Percentiles rank a stretch among this genome's conserved stretches.
Evolutionary conservation across 2,888 invertebrate species (phyloP).

Genomic region (Cepaea hortensis): DNA sequence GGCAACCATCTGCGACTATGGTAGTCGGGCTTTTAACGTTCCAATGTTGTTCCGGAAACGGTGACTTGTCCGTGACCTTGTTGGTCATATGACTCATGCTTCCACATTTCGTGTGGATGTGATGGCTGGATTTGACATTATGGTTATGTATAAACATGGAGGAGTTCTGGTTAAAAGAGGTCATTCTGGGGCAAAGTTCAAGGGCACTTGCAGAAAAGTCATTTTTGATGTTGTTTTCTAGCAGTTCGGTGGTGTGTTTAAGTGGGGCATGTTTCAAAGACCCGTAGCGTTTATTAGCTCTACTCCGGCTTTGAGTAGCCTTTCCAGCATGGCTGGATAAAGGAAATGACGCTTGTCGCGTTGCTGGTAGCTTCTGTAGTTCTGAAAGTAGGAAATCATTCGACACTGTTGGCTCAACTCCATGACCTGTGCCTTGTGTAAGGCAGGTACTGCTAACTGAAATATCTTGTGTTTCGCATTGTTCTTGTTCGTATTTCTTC

Average conservation of each 20-base stretch:
- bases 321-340: not conserved
- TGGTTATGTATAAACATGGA: not conserved
- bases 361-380: not conserved
- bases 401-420: too few species aligned
- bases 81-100: conserved; percentile 1
- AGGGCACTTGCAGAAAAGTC: conserved; percentile 23
- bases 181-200: conserved; percentile 11
- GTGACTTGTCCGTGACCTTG: conserved; percentile 1
- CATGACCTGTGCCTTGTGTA: not conserved
- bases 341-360: not conserved
- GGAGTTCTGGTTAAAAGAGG: not conserved
- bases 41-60: conserved; percentile 1
- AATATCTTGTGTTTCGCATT: not conserved
- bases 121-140: not conserved
- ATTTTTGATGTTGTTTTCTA: not conserved
- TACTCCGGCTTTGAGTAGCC: not conserved
- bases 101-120: not conserved
- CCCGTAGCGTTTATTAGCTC: not conserved
- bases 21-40: not conserved
- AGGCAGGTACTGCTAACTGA: not conserved
- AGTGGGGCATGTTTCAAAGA: not conserved
- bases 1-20: not conserved
- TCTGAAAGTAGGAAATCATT: not conserved
- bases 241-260: not conserved
- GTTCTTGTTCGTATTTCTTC: not conserved